A percentile compares a stretch with the other conserved stretches of the same genome.
These are phyloP conservation scores for Brachionus rubens DNA, from an alignment of 1,140 invertebrate species.

Conservation along the genomic window DNA sequence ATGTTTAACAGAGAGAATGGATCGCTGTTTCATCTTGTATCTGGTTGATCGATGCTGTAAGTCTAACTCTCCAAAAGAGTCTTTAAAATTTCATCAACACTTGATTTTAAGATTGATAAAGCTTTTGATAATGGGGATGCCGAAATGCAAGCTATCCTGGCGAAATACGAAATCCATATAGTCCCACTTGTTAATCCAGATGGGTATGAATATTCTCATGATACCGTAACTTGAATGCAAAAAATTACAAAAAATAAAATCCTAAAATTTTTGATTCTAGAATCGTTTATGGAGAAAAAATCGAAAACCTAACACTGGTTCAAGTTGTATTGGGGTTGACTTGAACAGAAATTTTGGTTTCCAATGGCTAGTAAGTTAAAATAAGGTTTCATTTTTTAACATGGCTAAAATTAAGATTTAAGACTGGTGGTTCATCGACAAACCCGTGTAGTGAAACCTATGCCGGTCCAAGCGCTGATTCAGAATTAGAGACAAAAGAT, in stretches of 20 bases:
- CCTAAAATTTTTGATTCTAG: background rate
- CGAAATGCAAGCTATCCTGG: background rate
- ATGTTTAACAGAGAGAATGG: too few species aligned
- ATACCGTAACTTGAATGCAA: background rate
- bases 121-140: background rate
- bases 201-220: slow-evolving; percentile 41
- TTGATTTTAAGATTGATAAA: slow-evolving; percentile 40
- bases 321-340: slow-evolving; percentile 37
- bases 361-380: slow-evolving; percentile 10
- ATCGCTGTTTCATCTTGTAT: too few species aligned
- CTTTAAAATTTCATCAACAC: too few species aligned
- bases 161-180: slow-evolving; percentile 42
- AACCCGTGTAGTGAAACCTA: slow-evolving; percentile 43
- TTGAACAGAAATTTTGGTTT: slow-evolving; percentile 43
- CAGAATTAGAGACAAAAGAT: slow-evolving; percentile 35
- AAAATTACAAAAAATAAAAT: background rate
- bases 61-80: too few species aligned
- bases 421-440: background rate
- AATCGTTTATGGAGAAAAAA: slow-evolving; percentile 48
- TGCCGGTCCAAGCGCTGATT: background rate
- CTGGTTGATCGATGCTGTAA: too few species aligned
- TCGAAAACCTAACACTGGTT: slow-evolving; percentile 19
- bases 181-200: slow-evolving; percentile 45
- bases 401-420: too few species aligned
- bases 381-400: too few species aligned